Evolutionary conservation across 2,113 vertebrate genomes (phyloP).

Genomic region (Chelonoidis abingdonii): DNA sequence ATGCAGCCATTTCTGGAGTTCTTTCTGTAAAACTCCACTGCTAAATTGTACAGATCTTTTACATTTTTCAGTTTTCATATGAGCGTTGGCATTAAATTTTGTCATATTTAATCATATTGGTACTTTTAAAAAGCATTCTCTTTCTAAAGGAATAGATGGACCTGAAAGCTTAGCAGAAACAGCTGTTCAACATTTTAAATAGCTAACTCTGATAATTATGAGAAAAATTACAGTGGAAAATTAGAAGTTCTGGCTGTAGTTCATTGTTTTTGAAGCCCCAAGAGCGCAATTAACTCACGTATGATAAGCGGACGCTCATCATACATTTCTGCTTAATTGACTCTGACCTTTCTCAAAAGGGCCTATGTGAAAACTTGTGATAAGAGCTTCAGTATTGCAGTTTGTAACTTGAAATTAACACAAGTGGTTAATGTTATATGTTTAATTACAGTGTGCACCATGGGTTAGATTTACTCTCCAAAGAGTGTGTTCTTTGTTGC

Average conservation of each 20-base stretch:
- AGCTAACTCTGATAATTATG: not conserved
- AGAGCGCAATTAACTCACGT: not conserved
- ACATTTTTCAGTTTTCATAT: not conserved
- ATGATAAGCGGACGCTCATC: not conserved
- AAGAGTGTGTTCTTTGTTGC: not conserved
- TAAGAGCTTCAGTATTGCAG: not conserved
- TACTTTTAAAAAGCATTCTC: not conserved
- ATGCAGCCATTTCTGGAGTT: not conserved
- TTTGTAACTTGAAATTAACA: not conserved
- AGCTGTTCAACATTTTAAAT: not conserved
- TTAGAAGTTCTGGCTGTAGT: not conserved
- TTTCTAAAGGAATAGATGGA: not conserved
- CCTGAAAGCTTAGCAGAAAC: not conserved
- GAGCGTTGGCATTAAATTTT: not conserved
- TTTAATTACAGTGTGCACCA: not conserved
- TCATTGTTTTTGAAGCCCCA: not conserved
- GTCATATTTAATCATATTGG: not conserved
- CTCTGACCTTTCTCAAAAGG: not conserved
- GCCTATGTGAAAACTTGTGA: not conserved
- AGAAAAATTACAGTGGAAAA: fast-evolving
- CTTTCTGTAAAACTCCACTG: not conserved
- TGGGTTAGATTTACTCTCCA: not conserved
- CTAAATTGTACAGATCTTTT: not conserved
- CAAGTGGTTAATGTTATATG: not conserved
- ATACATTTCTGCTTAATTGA: not conserved